A percentile compares a stretch with the other conserved stretches of the same genome.
These are phyloP conservation scores for Pterobdella sp. DNA, from an alignment of 2,888 invertebrate genomes.

Conservation along the genomic window DNA sequence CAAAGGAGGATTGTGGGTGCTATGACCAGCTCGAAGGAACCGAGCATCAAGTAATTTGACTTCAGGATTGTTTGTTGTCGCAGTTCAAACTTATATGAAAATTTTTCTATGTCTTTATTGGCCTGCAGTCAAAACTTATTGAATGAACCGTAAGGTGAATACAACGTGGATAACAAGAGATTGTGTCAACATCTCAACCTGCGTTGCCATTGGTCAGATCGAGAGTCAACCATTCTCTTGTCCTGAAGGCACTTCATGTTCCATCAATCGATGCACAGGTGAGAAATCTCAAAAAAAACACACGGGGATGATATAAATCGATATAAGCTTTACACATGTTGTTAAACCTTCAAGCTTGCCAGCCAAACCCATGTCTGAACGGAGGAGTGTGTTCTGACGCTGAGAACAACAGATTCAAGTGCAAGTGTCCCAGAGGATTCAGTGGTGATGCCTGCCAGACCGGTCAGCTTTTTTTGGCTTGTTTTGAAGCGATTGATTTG, in stretches of 20 bases:
- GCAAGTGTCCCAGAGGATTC: constrained; percentile 6
- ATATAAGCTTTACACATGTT: background rate
- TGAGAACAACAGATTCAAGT: background rate
- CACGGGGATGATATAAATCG: too few relatives aligned
- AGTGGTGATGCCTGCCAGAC: background rate
- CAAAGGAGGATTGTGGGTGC: constrained; percentile 6
- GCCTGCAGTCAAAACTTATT: background rate
- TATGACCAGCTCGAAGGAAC: constrained; percentile 7
- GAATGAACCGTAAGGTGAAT: background rate
- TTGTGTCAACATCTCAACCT: background rate
- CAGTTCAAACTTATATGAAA: background rate
- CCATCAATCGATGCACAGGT: background rate
- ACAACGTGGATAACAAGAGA: constrained; percentile 4
- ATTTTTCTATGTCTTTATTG: too few relatives aligned
- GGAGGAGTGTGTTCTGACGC: constrained; percentile 38
- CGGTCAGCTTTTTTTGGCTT: background rate
- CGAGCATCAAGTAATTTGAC: background rate
- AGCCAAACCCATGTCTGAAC: constrained; percentile 48
- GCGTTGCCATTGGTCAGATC: background rate
- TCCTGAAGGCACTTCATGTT: background rate
- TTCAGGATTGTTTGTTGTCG: background rate
- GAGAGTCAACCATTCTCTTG: background rate
- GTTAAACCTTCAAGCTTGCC: constrained; percentile 54
- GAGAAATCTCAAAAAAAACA: too few relatives aligned
- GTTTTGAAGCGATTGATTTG: background rate